Base-by-base conservation (phyloP, 2,888 invertebrate species). In the Nomada ruficornis region DNA sequence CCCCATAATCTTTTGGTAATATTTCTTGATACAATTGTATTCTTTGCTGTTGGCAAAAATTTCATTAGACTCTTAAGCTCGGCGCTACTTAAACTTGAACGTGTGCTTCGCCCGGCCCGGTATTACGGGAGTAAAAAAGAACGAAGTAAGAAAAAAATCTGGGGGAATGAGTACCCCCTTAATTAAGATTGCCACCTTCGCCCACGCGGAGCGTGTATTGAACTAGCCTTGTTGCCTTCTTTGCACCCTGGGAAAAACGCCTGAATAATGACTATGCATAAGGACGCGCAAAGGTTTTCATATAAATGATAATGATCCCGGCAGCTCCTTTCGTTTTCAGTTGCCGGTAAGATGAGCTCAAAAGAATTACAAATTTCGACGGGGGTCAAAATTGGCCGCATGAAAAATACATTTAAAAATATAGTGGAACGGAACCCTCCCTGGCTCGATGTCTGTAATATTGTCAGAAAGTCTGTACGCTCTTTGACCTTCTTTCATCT, bases 351-450 rank as follows among this genome's bases (percentile, higher is more conserved):
- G 64, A 85, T 44, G 74, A 82, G 87, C 89, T 93, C 93, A 93
- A 93, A 93, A 91, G 93, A 92, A 93, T 93, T 90, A 91, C 91
- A 90, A 93, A 92, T 93, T 92, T 90, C 88, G 86, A 89, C 89
- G 80, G 83, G 57, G 77, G 84, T 82, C 81, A 84, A 90, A 91
- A 92, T 91, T 91, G 90, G 79, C 82, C 85, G 83, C 84, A 83
- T 88, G 87, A 88, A 90, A 90, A 88, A 89, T 89, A 90, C 84
- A 85, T 90, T 84, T 84, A 87, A 86, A 86, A 88, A 88, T 86
- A 80, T 85, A 77, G 64, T 65, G 52, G 29, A 15, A 9, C 77
- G 57, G 18, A 55, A 36, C 50, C 54, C 62, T 23, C 60, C 18
- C 55, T 11, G 10, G 20, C 50, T 20, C 75, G 55, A 71, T 74